phyloP scores from a whole-genome alignment of 2,113 vertebrate genomes.

The Ranitomeya variabilis region DNA sequence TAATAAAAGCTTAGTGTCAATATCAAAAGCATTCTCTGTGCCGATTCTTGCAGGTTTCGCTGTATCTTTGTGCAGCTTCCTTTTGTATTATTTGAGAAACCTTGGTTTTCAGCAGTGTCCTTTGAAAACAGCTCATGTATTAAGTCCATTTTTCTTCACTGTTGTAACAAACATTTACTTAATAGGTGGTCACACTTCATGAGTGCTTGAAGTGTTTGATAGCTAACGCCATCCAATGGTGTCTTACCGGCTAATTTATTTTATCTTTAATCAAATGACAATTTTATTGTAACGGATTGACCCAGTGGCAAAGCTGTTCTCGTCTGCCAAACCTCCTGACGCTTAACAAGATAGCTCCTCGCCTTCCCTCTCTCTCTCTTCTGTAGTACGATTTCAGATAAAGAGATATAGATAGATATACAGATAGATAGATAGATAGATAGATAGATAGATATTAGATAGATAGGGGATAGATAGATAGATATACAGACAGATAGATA shows the following conservation, averaged over 20 bases:
- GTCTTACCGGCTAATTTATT: neutral
- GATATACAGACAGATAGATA: too few species aligned
- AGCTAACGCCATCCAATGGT: neutral
- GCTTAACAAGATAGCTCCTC: neutral
- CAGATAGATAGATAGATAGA: too few species aligned
- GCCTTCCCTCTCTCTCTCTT: neutral
- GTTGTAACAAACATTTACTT: conserved; percentile 42
- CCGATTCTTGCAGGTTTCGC: conserved; percentile 35
- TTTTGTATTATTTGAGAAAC: conserved; percentile 54
- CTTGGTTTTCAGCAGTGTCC: conserved; percentile 30
- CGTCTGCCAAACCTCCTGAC: neutral
- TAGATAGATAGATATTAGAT: too few species aligned
- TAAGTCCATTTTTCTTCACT: conserved; percentile 27
- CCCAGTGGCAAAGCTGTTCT: neutral
- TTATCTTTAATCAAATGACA: neutral
- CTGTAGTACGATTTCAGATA: too few species aligned
- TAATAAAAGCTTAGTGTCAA: conserved; percentile 50
- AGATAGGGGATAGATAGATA: too few species aligned
- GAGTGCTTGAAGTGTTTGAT: neutral
- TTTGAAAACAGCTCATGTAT: conserved; percentile 45
- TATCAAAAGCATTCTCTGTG: conserved; percentile 49
- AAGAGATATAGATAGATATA: too few species aligned
- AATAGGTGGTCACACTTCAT: conserved; percentile 30
- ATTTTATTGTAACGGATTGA: neutral
- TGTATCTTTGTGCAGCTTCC: conserved; percentile 50